phyloP scores from a whole-genome alignment of 2,888 invertebrate genomes.

The Xestia sexstrigata region DNA sequence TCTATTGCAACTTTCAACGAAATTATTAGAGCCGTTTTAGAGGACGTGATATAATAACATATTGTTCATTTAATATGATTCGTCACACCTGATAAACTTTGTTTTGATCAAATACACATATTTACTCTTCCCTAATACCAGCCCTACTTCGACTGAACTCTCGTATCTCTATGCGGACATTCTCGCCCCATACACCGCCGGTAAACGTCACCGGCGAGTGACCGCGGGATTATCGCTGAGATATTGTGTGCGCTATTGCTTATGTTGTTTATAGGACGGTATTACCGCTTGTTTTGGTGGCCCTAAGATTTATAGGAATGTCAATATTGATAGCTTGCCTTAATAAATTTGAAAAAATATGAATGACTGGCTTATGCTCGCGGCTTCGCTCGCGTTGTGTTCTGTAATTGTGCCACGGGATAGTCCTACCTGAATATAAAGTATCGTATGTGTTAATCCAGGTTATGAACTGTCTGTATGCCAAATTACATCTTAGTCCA shows the following conservation, averaged over 20 bases:
- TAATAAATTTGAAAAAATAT: not conserved
- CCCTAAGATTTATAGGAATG: not conserved
- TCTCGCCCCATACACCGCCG: slow-evolving; percentile 23
- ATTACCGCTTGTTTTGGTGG: slow-evolving; percentile 9
- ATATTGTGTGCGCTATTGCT: slow-evolving; percentile 36
- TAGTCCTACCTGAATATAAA: not conserved
- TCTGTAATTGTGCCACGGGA: not conserved
- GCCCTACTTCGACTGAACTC: slow-evolving; percentile 19
- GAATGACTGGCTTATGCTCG: not conserved
- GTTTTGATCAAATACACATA: not conserved
- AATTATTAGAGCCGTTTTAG: no score
- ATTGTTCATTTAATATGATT: not conserved
- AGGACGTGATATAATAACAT: no score
- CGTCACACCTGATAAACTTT: not conserved
- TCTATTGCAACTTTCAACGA: no score
- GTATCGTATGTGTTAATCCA: not conserved
- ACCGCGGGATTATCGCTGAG: slow-evolving; percentile 46
- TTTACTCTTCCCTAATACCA: not conserved
- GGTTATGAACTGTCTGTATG: not conserved
- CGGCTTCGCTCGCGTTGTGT: not conserved
- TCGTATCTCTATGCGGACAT: slow-evolving; percentile 14
- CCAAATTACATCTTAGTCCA: not conserved
- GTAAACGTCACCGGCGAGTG: slow-evolving; percentile 13
- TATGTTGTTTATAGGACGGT: slow-evolving; percentile 4
- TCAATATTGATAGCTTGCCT: not conserved